Base-by-base conservation (phyloP, 2,113 vertebrate species). In the Caretta caretta region DNA sequence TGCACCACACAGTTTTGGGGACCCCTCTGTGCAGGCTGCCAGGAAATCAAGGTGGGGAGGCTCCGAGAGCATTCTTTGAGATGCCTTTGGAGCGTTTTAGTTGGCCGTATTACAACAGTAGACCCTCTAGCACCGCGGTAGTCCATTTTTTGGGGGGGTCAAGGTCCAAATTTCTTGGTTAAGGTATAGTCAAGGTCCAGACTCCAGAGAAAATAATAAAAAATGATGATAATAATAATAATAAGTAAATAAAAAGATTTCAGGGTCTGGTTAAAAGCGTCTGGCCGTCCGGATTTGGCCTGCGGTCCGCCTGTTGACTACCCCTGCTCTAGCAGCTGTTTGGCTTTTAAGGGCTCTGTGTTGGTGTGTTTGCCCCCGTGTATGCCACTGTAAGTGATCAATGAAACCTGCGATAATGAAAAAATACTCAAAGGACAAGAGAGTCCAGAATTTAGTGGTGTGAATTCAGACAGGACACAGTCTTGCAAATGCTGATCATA, bases 1-100 rank as follows among this genome's bases (percentile, higher is more conserved):
- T 86, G 62, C 76, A 38, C 65, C 42, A 11, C 20, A 10, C 50
- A 22, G 16, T 48, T 65, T 50, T 90, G n/a, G 5, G 81, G 56
- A 59, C 87, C 6, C 38, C 2, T 0, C 65, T 0, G 0, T 27
- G 83, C 75, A 42, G 19, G 19, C 69, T 1, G 8, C 12, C 69
- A 75, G 76, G 75, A 83, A 25, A 9, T 35, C 48, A 25, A 38
- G 86, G 31, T 57, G 17, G 9, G 10, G 62, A 49, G 62, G 13
- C 20, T 86, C 20, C 6, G 9, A 38, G n/a, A 38, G n/a, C 35
- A 75, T 49, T 19, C 38, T 89, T 81, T 76, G 62, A 46, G 72
- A 46, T 8, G 12, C 38, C 12, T 54, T 82, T 54, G 78, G 38
- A 20, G 25, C 8, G 20, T 56, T 31, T 46, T 76, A 76, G 20